phyloP scores from a whole-genome alignment of 2,113 vertebrate genomes.

The Catharus fuscescens region DNA sequence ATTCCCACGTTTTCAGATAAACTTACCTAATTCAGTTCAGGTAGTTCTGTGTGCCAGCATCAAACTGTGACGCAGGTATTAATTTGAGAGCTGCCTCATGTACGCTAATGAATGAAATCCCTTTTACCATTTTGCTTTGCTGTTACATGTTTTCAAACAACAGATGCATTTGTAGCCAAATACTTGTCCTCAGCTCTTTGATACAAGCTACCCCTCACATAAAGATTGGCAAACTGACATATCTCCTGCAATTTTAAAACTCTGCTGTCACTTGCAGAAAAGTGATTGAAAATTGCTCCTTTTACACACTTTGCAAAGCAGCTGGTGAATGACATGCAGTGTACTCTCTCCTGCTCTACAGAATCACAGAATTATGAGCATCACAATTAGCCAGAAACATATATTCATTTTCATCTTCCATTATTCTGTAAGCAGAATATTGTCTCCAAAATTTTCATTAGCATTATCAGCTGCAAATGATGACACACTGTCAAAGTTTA shows the following conservation, averaged over 20 bases:
- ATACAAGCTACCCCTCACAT: background rate
- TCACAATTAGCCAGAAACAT: background rate
- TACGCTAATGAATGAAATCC: background rate
- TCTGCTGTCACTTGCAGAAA: background rate
- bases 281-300: background rate
- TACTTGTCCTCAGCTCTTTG: background rate
- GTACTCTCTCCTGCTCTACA: background rate
- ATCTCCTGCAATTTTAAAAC: background rate
- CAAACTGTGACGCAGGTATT: background rate
- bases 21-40: background rate
- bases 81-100: background rate
- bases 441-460: background rate
- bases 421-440: background rate
- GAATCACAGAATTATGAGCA: background rate
- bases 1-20: background rate
- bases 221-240: background rate
- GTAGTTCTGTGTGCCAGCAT: background rate
- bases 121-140: background rate
- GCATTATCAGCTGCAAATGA: background rate
- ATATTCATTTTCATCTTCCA: background rate
- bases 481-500: background rate
- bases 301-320: background rate
- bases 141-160: background rate
- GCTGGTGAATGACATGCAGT: background rate
- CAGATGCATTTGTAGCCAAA: background rate